These are phyloP conservation scores for Belonocnema kinseyi DNA, from an alignment of 1,140 invertebrate species.

Conservation along the genomic window DNA sequence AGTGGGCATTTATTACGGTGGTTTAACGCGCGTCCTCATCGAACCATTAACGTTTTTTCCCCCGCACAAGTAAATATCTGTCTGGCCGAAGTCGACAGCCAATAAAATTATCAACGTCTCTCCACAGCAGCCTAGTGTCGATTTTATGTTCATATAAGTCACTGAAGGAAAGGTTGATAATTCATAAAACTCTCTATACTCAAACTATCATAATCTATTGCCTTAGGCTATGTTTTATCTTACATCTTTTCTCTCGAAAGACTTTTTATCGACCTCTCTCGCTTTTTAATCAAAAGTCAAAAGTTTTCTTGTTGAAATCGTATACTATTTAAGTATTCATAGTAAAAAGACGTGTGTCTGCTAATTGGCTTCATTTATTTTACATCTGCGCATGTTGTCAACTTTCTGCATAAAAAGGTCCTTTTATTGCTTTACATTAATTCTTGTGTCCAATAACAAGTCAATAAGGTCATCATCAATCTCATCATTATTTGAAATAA, in stretches of 20 bases:
- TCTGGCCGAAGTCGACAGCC: conserved; percentile 29
- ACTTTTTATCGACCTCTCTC: no score
- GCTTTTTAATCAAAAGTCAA: no score
- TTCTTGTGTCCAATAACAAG: no score
- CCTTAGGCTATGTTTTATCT: neutral
- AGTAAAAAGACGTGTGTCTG: no score
- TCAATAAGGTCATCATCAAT: no score
- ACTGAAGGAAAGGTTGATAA: conserved; percentile 19
- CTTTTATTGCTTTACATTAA: no score
- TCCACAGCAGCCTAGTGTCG: conserved; percentile 24
- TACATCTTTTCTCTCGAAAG: neutral
- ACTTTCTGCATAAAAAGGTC: no score
- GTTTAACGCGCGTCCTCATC: conserved; percentile 18
- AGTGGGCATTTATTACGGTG: conserved; percentile 26
- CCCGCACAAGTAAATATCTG: conserved; percentile 26
- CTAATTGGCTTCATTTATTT: no score
- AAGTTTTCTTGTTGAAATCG: no score
- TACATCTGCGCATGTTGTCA: no score
- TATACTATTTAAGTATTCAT: no score
- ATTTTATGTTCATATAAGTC: conserved; percentile 26
- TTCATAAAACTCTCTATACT: conserved; percentile 23
- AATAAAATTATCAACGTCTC: conserved; percentile 26
- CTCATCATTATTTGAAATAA: no score
- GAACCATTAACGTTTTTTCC: conserved; percentile 25
- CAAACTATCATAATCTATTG: neutral